phyloP scores from a whole-genome alignment of 2,797 vertebrate genomes.

The Ambastaia sidthimunki region DNA sequence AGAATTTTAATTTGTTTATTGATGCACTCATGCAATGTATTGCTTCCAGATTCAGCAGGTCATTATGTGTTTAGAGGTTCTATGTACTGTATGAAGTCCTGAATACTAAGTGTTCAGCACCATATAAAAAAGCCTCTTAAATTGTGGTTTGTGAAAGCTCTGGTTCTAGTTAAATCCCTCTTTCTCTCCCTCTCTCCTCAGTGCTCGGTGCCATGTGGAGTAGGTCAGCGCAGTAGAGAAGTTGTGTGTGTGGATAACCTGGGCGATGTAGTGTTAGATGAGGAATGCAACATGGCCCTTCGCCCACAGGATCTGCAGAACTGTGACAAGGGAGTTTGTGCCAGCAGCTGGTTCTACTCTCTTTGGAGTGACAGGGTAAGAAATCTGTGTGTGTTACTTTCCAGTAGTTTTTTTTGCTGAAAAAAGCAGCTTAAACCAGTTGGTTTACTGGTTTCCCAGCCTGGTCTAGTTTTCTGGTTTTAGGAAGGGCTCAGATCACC shows the following conservation, averaged over 20 bases:
- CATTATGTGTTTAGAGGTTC: no score
- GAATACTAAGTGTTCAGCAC: background rate
- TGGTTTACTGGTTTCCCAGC: background rate
- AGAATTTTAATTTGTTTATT: no score
- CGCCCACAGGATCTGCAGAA: slow-evolving; percentile 74
- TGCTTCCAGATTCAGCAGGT: no score
- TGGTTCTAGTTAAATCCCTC: background rate
- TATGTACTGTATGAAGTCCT: no score
- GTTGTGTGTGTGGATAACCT: slow-evolving; percentile 78
- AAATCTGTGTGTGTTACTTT: background rate
- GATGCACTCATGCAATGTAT: no score
- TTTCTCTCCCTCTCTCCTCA: slow-evolving; percentile 47
- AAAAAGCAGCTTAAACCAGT: background rate
- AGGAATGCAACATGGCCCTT: slow-evolving; percentile 78
- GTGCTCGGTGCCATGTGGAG: slow-evolving; percentile 80
- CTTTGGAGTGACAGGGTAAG: slow-evolving; percentile 77
- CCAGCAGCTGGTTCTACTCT: slow-evolving; percentile 80
- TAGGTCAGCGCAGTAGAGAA: slow-evolving; percentile 77
- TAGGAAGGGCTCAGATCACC: no score
- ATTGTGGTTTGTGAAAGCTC: background rate
- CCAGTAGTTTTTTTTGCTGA: background rate
- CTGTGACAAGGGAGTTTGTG: slow-evolving; percentile 80
- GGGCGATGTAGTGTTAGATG: slow-evolving; percentile 74
- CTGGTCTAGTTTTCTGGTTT: background rate
- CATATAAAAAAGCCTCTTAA: background rate